These are phyloP conservation scores for Drosophila bunnanda DNA, from an alignment of 2,888 invertebrate genomes.

Conservation along the genomic window DNA sequence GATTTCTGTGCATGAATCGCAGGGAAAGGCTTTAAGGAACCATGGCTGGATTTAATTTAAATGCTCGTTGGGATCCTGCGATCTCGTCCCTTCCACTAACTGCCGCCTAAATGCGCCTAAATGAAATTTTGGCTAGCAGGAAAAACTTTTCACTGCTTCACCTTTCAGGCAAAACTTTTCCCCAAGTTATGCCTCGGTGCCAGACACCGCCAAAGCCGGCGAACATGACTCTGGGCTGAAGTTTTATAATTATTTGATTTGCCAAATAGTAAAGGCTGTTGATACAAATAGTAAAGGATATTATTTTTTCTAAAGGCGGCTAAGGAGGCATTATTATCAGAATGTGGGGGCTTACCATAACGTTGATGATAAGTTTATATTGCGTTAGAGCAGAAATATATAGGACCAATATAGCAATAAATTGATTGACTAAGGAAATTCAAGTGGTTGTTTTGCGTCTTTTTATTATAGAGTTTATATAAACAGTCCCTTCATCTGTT, in stretches of 20 bases:
- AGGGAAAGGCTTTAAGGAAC: slow-evolving; percentile 62
- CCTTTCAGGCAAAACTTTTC: slow-evolving; percentile 67
- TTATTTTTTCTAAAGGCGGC: background rate
- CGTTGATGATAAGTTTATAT: background rate
- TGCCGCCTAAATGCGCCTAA: slow-evolving; percentile 75
- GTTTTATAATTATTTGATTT: slow-evolving; percentile 83
- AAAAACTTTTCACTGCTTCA: slow-evolving; percentile 66
- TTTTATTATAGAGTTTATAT: background rate
- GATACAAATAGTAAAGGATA: background rate
- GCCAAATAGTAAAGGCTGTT: slow-evolving; percentile 51
- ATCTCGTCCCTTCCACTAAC: slow-evolving; percentile 42
- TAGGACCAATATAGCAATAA: background rate
- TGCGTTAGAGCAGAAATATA: background rate
- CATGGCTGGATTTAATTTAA: slow-evolving; percentile 13
- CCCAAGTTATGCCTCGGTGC: slow-evolving; percentile 59
- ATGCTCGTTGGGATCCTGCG: slow-evolving; percentile 14
- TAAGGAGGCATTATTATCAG: background rate
- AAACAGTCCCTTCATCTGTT: too few species aligned
- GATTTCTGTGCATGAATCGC: slow-evolving; percentile 64
- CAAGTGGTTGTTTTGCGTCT: background rate
- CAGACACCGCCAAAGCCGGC: slow-evolving; percentile 57
- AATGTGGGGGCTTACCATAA: background rate
- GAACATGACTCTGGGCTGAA: slow-evolving; percentile 50
- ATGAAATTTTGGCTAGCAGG: slow-evolving; percentile 75
- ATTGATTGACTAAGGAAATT: background rate